Percentiles rank a stretch among this genome's conserved stretches.
phyloP scores from a whole-genome alignment of 2,113 vertebrate genomes.

The Semnornis frantzii region DNA sequence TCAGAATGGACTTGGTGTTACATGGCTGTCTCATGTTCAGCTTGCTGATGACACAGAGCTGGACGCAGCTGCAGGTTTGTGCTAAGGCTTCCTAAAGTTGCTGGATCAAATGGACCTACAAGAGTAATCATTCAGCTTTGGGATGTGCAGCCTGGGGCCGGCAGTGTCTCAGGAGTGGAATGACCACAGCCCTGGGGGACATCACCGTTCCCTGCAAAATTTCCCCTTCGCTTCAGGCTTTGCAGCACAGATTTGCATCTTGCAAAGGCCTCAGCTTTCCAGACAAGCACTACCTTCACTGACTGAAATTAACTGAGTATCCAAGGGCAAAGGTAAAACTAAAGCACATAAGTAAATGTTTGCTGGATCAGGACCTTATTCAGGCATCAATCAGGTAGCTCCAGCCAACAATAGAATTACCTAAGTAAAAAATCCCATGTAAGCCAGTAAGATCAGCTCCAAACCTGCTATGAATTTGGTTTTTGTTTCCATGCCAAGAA shows the following conservation, averaged over 20 bases:
- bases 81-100: not conserved
- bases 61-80: not conserved
- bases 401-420: conserved; percentile 61
- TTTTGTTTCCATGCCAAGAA: conserved; percentile 58
- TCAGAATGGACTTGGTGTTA: not conserved
- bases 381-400: conserved; percentile 65
- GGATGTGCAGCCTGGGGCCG: not conserved
- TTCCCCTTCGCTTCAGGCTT: not conserved
- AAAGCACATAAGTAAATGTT: conserved; percentile 54
- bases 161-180: not conserved
- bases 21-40: not conserved
- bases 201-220: not conserved
- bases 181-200: not conserved
- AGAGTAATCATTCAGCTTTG: accelerated
- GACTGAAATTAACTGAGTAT: not conserved
- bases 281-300: not conserved
- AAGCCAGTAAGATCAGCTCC: conserved; percentile 62
- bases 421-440: conserved; percentile 55
- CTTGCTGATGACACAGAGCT: not conserved
- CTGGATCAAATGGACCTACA: not conserved
- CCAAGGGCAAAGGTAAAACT: conserved; percentile 46
- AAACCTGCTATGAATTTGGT: conserved; percentile 52
- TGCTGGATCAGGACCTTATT: conserved; percentile 54
- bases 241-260: not conserved
- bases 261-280: not conserved